phyloP scores from a whole-genome alignment of 2,888 invertebrate genomes.

The Sphaerophoria rueppellii region DNA sequence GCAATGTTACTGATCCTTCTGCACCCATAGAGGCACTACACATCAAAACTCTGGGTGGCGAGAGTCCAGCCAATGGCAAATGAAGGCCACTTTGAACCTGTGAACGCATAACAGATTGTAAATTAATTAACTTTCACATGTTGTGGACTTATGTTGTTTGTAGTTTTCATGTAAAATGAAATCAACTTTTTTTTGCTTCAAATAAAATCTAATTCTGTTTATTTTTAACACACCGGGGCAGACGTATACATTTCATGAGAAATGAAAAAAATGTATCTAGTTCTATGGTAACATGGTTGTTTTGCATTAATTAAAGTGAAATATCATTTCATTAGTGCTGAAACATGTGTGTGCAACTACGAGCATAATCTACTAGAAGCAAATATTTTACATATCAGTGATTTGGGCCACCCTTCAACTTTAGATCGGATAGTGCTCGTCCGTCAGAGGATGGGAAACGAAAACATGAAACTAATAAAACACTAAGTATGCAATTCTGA shows the following conservation, averaged over 20 bases:
- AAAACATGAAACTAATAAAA: constrained; percentile 21
- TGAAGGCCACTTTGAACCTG: constrained; percentile 82
- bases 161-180: constrained; percentile 28
- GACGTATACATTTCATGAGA: not conserved
- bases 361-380: constrained; percentile 34
- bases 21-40: constrained; percentile 82
- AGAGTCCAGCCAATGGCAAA: constrained; percentile 81
- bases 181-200: constrained; percentile 28
- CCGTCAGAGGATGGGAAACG: not conserved
- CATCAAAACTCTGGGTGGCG: constrained; percentile 78
- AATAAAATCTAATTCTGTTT: constrained; percentile 39
- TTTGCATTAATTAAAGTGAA: constrained; percentile 61
- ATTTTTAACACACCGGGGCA: not conserved
- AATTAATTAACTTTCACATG: constrained; percentile 45
- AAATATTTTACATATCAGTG: constrained; percentile 7
- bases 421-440: not conserved
- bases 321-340: constrained; percentile 49
- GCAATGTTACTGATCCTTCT: constrained; percentile 82
- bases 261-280: not conserved
- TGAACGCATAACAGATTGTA: constrained; percentile 23
- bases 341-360: constrained; percentile 41
- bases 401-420: constrained; percentile 17
- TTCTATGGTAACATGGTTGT: constrained; percentile 44
- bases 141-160: constrained; percentile 2
- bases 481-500: not conserved